Percentiles rank a stretch among this genome's conserved stretches.
Conservation (phyloP, 2,113 vertebrate genomes). For the Solenodon paradoxus region DNA sequence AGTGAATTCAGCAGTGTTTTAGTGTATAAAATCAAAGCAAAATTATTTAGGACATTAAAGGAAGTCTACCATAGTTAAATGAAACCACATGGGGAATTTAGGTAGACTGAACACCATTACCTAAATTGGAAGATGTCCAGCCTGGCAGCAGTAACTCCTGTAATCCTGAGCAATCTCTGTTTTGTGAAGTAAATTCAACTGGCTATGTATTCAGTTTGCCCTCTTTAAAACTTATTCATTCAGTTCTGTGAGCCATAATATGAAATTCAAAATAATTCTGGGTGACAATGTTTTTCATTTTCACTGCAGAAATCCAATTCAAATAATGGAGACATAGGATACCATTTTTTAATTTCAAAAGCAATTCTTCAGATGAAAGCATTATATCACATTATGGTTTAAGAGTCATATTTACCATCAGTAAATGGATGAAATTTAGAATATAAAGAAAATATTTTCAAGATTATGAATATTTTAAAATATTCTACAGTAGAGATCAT, state of each 20-base stretch:
- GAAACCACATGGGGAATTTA: neutral
- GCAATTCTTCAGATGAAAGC: neutral
- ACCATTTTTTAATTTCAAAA: neutral
- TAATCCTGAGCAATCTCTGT: neutral
- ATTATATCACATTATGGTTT: neutral
- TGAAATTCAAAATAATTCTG: neutral
- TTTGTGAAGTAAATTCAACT: neutral
- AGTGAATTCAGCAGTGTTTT: conserved; percentile 4
- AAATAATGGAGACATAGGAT: neutral
- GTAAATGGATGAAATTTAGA: neutral
- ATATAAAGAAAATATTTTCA: neutral
- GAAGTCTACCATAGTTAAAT: neutral
- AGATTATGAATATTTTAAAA: neutral
- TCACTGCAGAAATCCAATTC: neutral
- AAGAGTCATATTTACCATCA: neutral
- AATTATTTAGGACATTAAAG: neutral
- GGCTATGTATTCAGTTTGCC: neutral
- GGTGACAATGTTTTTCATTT: neutral
- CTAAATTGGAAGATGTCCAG: neutral
- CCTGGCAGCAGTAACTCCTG: neutral
- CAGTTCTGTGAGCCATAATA: neutral
- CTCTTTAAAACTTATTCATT: neutral
- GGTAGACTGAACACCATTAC: neutral
- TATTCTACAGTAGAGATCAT: neutral
- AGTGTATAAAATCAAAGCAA: neutral